phyloP scores from a whole-genome alignment of 2,888 invertebrate genomes.

The Clitarchus hookeri region DNA sequence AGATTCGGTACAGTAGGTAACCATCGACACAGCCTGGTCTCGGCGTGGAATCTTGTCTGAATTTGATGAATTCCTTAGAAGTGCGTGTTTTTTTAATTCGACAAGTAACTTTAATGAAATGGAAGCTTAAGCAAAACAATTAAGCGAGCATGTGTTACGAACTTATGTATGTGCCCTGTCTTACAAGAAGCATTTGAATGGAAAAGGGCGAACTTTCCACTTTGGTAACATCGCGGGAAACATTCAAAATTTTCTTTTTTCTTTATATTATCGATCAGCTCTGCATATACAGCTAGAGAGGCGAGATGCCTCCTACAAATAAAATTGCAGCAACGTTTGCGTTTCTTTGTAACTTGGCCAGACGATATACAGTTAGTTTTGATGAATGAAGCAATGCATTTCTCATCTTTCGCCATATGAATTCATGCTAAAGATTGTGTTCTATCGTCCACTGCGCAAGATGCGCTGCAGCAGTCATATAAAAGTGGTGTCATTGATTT shows the following conservation, averaged over 20 bases:
- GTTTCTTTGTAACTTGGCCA: neutral
- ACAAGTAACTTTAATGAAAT: neutral
- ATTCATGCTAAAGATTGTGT: neutral
- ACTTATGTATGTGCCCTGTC: neutral
- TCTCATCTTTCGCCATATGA: neutral
- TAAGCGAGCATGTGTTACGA: neutral
- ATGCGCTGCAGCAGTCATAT: neutral
- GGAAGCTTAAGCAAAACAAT: neutral
- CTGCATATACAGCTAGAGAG: neutral
- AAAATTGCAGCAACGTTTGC: neutral
- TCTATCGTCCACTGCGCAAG: neutral
- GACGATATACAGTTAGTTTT: neutral
- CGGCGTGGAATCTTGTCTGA: neutral
- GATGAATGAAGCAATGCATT: neutral
- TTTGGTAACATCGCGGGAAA: neutral
- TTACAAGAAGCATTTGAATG: neutral
- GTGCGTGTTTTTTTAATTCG: neutral
- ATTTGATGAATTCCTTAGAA: constrained; percentile 16
- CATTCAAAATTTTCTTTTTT: neutral
- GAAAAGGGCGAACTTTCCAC: neutral
- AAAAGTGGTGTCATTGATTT: neutral
- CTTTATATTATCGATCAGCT: neutral
- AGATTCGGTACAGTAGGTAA: neutral
- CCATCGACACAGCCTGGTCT: neutral
- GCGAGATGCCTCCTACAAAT: constrained; percentile 17